phyloP scores from a whole-genome alignment of 2,888 invertebrate genomes.

The Hydrotaea diabolus region DNA sequence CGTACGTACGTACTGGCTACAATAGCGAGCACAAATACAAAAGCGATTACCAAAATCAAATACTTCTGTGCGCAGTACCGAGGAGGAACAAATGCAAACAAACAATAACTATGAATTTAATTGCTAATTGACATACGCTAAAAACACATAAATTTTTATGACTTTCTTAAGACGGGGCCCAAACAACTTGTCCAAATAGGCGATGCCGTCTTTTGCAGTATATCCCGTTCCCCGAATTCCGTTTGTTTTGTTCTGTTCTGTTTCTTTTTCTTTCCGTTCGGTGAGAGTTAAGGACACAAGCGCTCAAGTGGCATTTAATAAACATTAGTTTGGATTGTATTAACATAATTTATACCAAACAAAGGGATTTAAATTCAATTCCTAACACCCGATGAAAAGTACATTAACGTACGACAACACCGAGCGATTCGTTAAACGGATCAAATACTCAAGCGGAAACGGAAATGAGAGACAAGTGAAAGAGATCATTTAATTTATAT shows the following conservation, averaged over 20 bases:
- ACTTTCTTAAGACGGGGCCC: slow-evolving; percentile 45
- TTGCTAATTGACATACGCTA: slow-evolving; percentile 56
- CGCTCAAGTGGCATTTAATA: slow-evolving; percentile 43
- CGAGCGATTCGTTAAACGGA: not conserved
- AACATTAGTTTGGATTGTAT: slow-evolving; percentile 41
- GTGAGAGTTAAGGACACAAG: not conserved
- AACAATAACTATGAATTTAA: slow-evolving; percentile 54
- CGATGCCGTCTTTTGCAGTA: not conserved
- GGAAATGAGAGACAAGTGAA: slow-evolving; percentile 18
- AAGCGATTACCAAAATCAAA: not conserved
- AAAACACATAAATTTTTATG: slow-evolving; percentile 59
- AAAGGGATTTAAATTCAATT: slow-evolving; percentile 45
- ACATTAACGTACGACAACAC: not conserved
- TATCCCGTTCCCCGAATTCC: too few relatives aligned
- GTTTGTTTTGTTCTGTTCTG: too few relatives aligned
- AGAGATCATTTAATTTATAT: slow-evolving; percentile 56
- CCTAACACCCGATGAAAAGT: not conserved
- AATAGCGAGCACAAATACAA: not conserved
- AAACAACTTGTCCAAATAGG: not conserved
- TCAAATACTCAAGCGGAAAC: not conserved
- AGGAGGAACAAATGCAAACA: slow-evolving; percentile 11
- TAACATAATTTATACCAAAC: slow-evolving; percentile 54
- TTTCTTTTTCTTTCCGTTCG: not conserved
- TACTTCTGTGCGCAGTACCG: not conserved
- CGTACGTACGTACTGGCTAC: not conserved